Evolutionary conservation across 2,888 invertebrate species (phyloP), one percentile per base, ranked within the genome.

Genomic region (Phlogophora meticulosa): DNA sequence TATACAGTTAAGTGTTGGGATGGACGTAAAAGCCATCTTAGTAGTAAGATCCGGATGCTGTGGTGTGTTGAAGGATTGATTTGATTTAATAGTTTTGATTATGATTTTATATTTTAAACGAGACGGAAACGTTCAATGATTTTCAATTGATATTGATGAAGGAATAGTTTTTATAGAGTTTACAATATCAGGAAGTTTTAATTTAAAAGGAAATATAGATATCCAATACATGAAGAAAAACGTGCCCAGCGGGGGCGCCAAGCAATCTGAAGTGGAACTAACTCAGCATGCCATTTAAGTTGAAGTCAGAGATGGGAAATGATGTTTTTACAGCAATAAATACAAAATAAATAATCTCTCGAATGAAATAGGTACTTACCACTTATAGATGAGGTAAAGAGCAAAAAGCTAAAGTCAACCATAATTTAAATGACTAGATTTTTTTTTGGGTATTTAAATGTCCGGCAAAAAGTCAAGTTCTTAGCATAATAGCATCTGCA

Each of bases 1-100:
- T 78, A 65, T 69, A 80, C 80, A 70, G 66, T 80, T 80, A 75
- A 75, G 51, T 72, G 60, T 52, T 78, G 61, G 59, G 79, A 79
- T 79, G 68, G 45, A 63, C 78, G 69, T 72, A 68, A 70, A 70
- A 68, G 62, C 42, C 40, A 59, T 55, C 52, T 63, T 55, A 57
- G 38, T 58, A 32, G 57, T 56, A 28, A 45, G 48, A 64, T 52
- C 32, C 67, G 66, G 66, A 78, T 67, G 72, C 72, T 70, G 76
- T 28, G 66, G 58, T 68, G 17, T 48, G 57, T 58, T 65, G 45
- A 61, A 53, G 42, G 56, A 58, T 72, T 61, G 48, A 63, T 74
- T 67, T 67, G 67, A 51, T 58, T 67, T 36, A 45, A 59, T 34
- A 11, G 48, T 52, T 7, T 34, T 48, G n/a, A 22, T 24, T 43